Conservation (phyloP, 2,113 vertebrate species). For the Megaleporinus macrocephalus region DNA sequence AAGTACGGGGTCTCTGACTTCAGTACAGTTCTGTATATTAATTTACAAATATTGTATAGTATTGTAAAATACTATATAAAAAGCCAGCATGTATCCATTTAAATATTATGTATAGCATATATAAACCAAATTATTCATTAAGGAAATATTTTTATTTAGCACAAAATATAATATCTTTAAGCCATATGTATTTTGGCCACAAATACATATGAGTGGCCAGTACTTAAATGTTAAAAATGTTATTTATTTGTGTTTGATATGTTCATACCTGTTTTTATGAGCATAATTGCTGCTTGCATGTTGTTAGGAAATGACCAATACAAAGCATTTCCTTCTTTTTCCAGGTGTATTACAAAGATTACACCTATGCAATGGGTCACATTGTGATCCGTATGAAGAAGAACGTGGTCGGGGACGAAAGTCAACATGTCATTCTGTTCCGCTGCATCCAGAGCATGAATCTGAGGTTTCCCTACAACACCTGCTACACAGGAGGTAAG, state of each 20-base stretch:
- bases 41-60: too few species aligned
- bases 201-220: too few species aligned
- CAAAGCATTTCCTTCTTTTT: neutral
- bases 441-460: conserved; percentile 95
- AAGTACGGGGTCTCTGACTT: too few species aligned
- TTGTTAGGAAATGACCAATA: neutral
- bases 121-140: too few species aligned
- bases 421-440: conserved; percentile 86
- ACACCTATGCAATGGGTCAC: conserved; percentile 91
- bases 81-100: too few species aligned
- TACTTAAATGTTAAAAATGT: too few species aligned
- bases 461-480: conserved; percentile 84
- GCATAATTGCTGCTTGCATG: neutral
- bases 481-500: conserved; percentile 96
- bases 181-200: too few species aligned
- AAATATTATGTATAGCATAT: too few species aligned
- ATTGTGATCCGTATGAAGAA: conserved; percentile 90
- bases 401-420: conserved; percentile 87
- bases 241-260: neutral
- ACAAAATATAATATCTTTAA: too few species aligned
- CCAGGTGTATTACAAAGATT: conserved; percentile 90
- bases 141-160: too few species aligned
- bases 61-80: too few species aligned
- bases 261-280: neutral
- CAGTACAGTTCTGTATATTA: too few species aligned